Percentiles rank a stretch among this genome's conserved stretches.
These are phyloP conservation scores for Bicyclus anynana DNA, from an alignment of 1,140 invertebrate species.

Conservation along the genomic window DNA sequence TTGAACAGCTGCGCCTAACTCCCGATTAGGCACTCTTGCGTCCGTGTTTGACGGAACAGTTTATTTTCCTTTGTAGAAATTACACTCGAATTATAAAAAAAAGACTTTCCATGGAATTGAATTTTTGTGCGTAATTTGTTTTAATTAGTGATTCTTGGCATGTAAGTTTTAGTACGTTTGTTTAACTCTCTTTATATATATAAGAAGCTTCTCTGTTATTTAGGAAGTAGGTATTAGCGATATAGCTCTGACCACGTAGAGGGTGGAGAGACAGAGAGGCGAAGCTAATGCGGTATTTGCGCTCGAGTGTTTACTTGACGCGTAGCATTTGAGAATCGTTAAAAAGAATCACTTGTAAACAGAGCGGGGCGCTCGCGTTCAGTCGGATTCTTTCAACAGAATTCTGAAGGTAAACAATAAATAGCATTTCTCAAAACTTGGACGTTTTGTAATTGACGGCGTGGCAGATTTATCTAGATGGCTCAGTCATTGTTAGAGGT, in stretches of 20 bases:
- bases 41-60: constrained; percentile 22
- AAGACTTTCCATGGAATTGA: neutral
- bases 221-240: constrained; percentile 50
- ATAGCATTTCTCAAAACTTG: constrained; percentile 69
- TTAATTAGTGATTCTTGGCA: constrained; percentile 27
- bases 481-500: constrained; percentile 73
- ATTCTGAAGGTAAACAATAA: constrained; percentile 68
- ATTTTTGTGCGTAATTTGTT: constrained; percentile 15
- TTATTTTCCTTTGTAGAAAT: constrained; percentile 14
- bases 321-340: constrained; percentile 74
- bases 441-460: constrained; percentile 73
- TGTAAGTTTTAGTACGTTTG: too few relatives aligned
- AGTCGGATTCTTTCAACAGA: constrained; percentile 61
- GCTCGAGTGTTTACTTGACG: constrained; percentile 62
- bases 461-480: constrained; percentile 72
- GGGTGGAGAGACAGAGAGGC: constrained; percentile 18
- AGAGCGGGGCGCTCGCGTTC: constrained; percentile 57
- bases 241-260: constrained; percentile 24
- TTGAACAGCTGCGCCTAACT: constrained; percentile 48
- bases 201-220: constrained; percentile 67
- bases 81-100: constrained; percentile 6
- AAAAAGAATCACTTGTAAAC: constrained; percentile 68
- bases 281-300: constrained; percentile 53
- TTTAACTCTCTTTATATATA: constrained; percentile 58
- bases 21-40: constrained; percentile 23